Evolutionary conservation across 2,888 invertebrate genomes (phyloP).

Genomic region (Drosophila maculinotata): DNA sequence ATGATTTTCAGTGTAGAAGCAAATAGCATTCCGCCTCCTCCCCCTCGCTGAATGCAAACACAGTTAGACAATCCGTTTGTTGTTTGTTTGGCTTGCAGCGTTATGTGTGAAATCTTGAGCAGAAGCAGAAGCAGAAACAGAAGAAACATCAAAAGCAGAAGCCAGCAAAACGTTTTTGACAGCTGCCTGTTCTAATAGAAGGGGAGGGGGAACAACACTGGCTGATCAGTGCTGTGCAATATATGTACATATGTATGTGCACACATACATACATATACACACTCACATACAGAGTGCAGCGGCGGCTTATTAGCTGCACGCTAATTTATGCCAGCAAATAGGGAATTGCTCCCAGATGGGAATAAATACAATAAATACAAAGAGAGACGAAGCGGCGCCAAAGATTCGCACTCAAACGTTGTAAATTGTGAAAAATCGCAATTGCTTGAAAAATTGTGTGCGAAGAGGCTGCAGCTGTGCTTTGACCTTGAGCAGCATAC

Average conservation of each 20-base stretch:
- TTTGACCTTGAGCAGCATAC: conserved; percentile 21
- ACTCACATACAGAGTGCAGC: not conserved
- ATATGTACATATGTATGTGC: too few relatives aligned
- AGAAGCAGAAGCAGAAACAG: conserved; percentile 2
- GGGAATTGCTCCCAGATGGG: not conserved
- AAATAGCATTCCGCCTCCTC: not conserved
- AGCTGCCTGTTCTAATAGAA: conserved; percentile 58
- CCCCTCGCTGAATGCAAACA: conserved; percentile 22
- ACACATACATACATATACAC: too few relatives aligned
- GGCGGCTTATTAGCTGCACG: conserved; percentile 68
- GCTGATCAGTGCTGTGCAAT: not conserved
- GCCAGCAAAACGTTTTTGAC: conserved; percentile 67
- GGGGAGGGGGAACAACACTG: not conserved
- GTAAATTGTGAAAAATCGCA: conserved; percentile 60
- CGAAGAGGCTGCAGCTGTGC: conserved; percentile 17
- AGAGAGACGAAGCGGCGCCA: conserved; percentile 51
- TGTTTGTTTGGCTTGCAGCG: conserved; percentile 62
- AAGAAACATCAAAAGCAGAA: conserved; percentile 12
- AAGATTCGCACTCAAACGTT: conserved; percentile 1
- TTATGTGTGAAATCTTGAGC: conserved; percentile 70
- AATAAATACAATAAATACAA: conserved; percentile 11
- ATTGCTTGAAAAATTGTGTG: conserved; percentile 43
- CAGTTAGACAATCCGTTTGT: conserved; percentile 56
- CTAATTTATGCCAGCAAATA: conserved; percentile 67
- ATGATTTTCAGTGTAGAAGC: conserved; percentile 3